Evolutionary conservation across 37 sponge, comb jelly and placozoan genomes (phyloP).

Genomic region (Hexactinellida sp.): DNA sequence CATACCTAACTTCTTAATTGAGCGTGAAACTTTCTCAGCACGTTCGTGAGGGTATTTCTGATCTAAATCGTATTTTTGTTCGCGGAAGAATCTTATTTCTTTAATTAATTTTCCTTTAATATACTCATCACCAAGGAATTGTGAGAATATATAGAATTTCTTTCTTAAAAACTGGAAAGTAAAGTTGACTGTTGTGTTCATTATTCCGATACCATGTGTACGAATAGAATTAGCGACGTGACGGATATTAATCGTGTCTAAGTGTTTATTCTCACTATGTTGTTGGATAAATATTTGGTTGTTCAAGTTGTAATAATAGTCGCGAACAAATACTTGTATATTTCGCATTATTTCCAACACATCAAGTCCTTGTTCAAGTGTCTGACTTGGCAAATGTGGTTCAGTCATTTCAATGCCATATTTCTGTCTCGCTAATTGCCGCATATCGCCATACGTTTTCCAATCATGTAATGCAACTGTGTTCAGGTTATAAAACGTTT

Average conservation of each 20-base stretch:
- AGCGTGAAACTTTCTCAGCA: constrained; percentile 83
- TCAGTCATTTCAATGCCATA: constrained; percentile 89
- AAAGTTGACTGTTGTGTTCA: constrained; percentile 67
- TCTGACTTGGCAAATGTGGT: constrained; percentile 91
- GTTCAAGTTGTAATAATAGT: constrained; percentile 89
- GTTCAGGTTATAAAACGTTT: constrained; percentile 91
- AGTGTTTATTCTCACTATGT: constrained; percentile 65
- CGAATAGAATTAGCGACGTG: constrained; percentile 96
- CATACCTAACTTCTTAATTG: constrained; percentile 81
- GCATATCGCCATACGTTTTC: constrained; percentile 91
- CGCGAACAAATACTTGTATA: constrained; percentile 84
- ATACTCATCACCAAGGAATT: constrained; percentile 97
- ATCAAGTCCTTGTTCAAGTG: constrained; percentile 94
- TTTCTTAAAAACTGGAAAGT: constrained; percentile 87
- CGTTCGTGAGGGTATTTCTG: constrained; percentile 85
- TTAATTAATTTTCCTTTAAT: constrained; percentile 86
- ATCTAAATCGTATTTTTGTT: constrained; percentile 59
- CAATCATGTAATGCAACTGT: constrained; percentile 91
- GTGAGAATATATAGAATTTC: constrained; percentile 94
- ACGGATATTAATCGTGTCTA: constrained; percentile 92
- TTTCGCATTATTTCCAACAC: constrained; percentile 94
- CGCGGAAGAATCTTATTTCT: constrained; percentile 78
- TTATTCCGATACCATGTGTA: constrained; percentile 66
- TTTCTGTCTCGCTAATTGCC: constrained; percentile 87
- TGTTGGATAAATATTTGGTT: constrained; percentile 95